A percentile compares a stretch with the other conserved stretches of the same genome.
Conservation (phyloP, 2,113 vertebrate species). For the Raja brachyura region DNA sequence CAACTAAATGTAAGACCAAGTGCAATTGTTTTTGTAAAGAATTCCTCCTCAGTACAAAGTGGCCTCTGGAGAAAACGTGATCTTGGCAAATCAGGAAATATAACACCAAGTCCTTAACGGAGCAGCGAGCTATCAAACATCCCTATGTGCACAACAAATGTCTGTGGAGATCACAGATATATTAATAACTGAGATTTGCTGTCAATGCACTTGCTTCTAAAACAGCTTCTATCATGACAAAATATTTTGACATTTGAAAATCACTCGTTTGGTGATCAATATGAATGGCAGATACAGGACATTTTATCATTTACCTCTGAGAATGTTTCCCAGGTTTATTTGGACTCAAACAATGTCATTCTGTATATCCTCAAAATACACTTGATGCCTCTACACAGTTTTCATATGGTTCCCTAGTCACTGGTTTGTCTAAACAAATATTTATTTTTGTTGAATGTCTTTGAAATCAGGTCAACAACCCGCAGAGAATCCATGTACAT, state of each 20-base stretch:
- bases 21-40: neutral
- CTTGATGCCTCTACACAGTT: neutral
- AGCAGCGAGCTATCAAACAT: neutral
- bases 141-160: neutral
- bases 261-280: neutral
- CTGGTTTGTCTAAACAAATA: neutral
- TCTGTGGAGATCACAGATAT: neutral
- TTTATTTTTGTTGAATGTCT: slow-evolving; percentile 11
- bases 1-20: neutral
- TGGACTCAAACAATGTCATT: neutral
- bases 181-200: neutral
- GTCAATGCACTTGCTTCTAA: neutral
- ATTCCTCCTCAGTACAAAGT: neutral
- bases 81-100: neutral
- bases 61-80: neutral
- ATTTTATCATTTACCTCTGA: neutral
- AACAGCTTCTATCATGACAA: neutral
- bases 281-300: neutral
- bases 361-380: neutral
- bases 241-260: neutral
- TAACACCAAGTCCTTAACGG: neutral
- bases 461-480: neutral
- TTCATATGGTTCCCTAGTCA: neutral
- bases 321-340: too few relatives aligned
- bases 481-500: neutral